phyloP scores from a whole-genome alignment of 1,140 invertebrate genomes.

The Nasonia longicornis region DNA sequence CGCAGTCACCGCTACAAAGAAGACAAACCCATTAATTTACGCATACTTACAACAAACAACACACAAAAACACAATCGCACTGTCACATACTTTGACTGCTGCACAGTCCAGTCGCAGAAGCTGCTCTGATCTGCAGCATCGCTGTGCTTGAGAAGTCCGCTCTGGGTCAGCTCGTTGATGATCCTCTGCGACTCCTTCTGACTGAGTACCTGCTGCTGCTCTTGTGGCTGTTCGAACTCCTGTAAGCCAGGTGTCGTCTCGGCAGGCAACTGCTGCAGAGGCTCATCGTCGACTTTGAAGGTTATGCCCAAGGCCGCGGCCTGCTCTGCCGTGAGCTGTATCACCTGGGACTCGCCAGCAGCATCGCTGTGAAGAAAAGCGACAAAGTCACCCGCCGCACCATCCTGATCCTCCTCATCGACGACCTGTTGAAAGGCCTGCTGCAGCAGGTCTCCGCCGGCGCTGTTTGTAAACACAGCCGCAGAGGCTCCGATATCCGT shows the following conservation, averaged over 20 bases:
- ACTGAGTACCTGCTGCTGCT: conserved; percentile 9
- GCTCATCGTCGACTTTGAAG: conserved; percentile 23
- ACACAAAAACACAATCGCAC: not conserved
- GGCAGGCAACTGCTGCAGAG: not conserved
- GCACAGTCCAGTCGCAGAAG: conserved; percentile 24
- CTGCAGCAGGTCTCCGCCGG: conserved; percentile 35
- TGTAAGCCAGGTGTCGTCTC: not conserved
- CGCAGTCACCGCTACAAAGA: conserved; percentile 21
- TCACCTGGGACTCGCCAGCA: conserved; percentile 16
- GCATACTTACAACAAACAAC: not conserved
- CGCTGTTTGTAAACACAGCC: conserved; percentile 35
- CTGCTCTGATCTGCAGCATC: not conserved
- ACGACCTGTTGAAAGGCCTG: conserved; percentile 40
- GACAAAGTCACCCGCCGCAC: conserved; percentile 5
- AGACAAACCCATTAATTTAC: not conserved
- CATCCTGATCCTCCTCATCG: conserved; percentile 29
- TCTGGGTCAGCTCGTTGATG: conserved; percentile 31
- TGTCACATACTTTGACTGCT: conserved; percentile 31
- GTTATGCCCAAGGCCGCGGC: conserved; percentile 40
- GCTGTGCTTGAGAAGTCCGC: conserved; percentile 29
- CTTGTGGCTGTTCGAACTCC: not conserved
- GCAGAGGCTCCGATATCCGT: conserved; percentile 18
- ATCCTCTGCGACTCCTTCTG: conserved; percentile 38
- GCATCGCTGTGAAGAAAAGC: conserved; percentile 29
- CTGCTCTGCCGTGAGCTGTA: conserved; percentile 38